A percentile compares a stretch with the other conserved stretches of the same genome.
These are phyloP conservation scores for Teleogryllus oceanicus DNA, from an alignment of 2,888 invertebrate genomes.

Conservation along the genomic window DNA sequence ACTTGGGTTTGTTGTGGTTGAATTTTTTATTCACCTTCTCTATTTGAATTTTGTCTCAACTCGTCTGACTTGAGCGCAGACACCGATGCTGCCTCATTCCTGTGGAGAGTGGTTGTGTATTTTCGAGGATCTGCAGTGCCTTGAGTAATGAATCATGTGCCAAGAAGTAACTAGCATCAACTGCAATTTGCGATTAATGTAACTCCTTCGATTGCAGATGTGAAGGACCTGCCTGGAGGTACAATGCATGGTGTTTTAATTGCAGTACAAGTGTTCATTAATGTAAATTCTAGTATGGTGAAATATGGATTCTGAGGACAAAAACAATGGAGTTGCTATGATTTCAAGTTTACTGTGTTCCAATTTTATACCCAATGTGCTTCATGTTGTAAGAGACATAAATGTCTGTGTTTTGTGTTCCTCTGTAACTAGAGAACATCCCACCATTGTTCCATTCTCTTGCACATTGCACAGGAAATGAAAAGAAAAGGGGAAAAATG, in stretches of 20 bases:
- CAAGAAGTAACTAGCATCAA: conserved; percentile 29
- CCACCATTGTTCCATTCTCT: conserved; percentile 35
- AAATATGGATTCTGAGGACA: conserved; percentile 20
- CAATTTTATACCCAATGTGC: conserved; percentile 32
- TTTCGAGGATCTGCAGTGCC: conserved; percentile 33
- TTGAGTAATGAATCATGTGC: conserved; percentile 34
- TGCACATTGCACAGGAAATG: conserved; percentile 28
- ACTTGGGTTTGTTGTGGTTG: conserved; percentile 19
- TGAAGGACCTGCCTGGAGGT: conserved; percentile 19
- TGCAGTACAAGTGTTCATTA: conserved; percentile 32
- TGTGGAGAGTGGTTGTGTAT: conserved; percentile 22
- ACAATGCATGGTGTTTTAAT: conserved; percentile 23
- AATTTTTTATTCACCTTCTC: conserved; percentile 6
- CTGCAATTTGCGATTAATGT: neutral
- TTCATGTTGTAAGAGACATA: conserved; percentile 30
- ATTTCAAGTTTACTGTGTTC: conserved; percentile 32
- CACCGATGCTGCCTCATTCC: too few relatives aligned
- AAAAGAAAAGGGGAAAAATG: conserved; percentile 23
- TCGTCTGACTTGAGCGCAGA: neutral
- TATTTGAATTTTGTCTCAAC: neutral
- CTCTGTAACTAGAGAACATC: conserved; percentile 31
- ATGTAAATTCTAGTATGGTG: conserved; percentile 20
- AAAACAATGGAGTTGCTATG: conserved; percentile 22
- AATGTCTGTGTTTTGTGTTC: conserved; percentile 27
- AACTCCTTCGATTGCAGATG: conserved; percentile 3